A percentile compares a stretch with the other conserved stretches of the same genome.
phyloP scores from a whole-genome alignment of 2,888 invertebrate species.

The Crematogaster levior region DNA sequence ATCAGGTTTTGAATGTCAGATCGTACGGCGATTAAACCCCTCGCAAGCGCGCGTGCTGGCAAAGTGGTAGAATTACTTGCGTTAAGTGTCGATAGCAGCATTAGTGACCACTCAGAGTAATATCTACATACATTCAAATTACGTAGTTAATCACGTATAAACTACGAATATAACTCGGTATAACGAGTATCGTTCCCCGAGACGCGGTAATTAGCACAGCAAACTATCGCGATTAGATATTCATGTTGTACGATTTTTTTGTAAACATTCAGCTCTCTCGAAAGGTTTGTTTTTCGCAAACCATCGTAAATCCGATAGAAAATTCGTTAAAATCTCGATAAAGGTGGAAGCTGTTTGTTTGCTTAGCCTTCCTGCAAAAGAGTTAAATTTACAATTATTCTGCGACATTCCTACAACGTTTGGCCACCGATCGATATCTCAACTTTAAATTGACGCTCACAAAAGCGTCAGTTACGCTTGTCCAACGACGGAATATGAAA shows the following conservation, averaged over 20 bases:
- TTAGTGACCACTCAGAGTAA: conserved; percentile 45
- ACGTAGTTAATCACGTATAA: conserved; percentile 20
- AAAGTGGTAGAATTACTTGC: conserved; percentile 16
- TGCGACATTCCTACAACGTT: not conserved
- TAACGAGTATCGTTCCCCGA: not conserved
- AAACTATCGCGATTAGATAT: not conserved
- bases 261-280: conserved; percentile 4
- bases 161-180: conserved; percentile 16
- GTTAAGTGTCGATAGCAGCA: conserved; percentile 28
- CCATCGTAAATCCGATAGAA: not conserved
- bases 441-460: conserved; percentile 9
- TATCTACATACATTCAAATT: conserved; percentile 27
- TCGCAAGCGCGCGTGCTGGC: not conserved
- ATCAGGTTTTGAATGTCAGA: not conserved
- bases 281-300: not conserved
- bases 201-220: not conserved
- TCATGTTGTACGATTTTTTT: not conserved
- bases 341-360: not conserved
- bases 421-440: not conserved
- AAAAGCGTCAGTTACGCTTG: conserved; percentile 5
- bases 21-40: conserved; percentile 8
- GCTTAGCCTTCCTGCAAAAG: too few relatives aligned
- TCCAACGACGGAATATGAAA: not conserved
- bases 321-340: not conserved
- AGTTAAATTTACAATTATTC: conserved; percentile 2